Evolutionary conservation across 1,140 invertebrate genomes (phyloP).

Genomic region (Drosophila nigrodunni): DNA sequence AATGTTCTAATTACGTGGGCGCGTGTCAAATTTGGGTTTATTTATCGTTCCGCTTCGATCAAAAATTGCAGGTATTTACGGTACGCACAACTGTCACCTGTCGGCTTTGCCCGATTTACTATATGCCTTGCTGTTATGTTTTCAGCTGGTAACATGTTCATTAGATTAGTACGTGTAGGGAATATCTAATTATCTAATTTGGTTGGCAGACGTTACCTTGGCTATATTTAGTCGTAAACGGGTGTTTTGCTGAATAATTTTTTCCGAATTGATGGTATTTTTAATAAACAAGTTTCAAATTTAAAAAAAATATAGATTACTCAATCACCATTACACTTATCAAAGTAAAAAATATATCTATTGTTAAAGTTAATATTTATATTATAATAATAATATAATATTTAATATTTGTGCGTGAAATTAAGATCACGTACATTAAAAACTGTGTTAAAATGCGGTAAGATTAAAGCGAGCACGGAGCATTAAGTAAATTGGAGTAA

Average conservation of each 20-base stretch:
- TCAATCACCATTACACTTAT: too few relatives aligned
- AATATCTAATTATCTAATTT: slow-evolving; percentile 54
- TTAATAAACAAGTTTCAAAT: too few relatives aligned
- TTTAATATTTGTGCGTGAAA: too few relatives aligned
- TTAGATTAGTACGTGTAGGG: slow-evolving; percentile 66
- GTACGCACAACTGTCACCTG: slow-evolving; percentile 39
- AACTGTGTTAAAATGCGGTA: too few relatives aligned
- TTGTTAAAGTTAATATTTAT: too few relatives aligned
- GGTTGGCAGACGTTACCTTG: neutral
- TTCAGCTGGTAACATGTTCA: slow-evolving; percentile 61
- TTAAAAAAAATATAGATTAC: too few relatives aligned
- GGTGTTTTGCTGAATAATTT: slow-evolving; percentile 11
- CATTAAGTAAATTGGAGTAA: too few relatives aligned
- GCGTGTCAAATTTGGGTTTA: slow-evolving; percentile 65
- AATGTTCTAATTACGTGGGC: slow-evolving; percentile 82
- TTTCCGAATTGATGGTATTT: too few relatives aligned
- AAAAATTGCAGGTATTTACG: slow-evolving; percentile 60
- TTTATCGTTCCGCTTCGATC: slow-evolving; percentile 66
- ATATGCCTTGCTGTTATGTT: slow-evolving; percentile 37
- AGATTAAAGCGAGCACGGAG: too few relatives aligned
- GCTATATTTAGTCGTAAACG: slow-evolving; percentile 24
- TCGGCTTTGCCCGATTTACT: neutral
- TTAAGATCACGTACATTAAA: too few relatives aligned
- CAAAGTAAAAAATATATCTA: too few relatives aligned
- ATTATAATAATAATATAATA: too few relatives aligned